A percentile compares a stretch with the other conserved stretches of the same genome.
phyloP scores from a whole-genome alignment of 1,140 invertebrate species.

The Parapsyche elsis region DNA sequence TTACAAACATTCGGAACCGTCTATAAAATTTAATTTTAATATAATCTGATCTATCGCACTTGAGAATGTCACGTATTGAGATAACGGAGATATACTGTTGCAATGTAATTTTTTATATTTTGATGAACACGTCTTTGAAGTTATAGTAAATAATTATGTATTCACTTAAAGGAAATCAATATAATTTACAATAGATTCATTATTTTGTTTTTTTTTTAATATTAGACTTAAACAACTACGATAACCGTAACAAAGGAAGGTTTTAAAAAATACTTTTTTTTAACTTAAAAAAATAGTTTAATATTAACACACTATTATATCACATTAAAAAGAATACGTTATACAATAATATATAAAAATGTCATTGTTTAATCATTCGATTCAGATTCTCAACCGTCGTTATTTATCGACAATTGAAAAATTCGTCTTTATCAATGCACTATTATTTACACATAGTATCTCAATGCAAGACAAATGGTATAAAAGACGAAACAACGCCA shows the following conservation, averaged over 20 bases:
- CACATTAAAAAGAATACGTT: conserved; percentile 44
- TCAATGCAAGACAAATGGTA: too few species aligned
- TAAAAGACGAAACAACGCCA: background rate
- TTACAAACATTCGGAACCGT: too few species aligned
- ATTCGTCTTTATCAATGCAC: background rate
- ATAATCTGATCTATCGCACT: too few species aligned
- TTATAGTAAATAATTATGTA: too few species aligned
- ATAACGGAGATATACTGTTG: too few species aligned
- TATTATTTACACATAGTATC: conserved; percentile 28
- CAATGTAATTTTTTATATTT: too few species aligned
- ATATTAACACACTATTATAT: conserved; percentile 42
- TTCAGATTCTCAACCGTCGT: background rate
- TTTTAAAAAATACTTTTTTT: conserved; percentile 6
- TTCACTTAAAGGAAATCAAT: background rate
- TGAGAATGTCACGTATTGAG: too few species aligned
- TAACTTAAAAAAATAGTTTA: conserved; percentile 29
- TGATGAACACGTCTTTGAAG: too few species aligned
- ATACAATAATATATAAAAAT: conserved; percentile 21
- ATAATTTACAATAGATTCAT: conserved; percentile 16
- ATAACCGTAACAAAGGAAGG: conserved; percentile 42
- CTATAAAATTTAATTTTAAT: too few species aligned
- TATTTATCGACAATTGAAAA: too few species aligned
- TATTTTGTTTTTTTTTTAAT: background rate
- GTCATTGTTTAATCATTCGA: conserved; percentile 23
- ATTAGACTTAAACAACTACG: conserved; percentile 31